Base-by-base conservation (phyloP, 1,140 invertebrate genomes). In the Chionoecetes opilio region DNA sequence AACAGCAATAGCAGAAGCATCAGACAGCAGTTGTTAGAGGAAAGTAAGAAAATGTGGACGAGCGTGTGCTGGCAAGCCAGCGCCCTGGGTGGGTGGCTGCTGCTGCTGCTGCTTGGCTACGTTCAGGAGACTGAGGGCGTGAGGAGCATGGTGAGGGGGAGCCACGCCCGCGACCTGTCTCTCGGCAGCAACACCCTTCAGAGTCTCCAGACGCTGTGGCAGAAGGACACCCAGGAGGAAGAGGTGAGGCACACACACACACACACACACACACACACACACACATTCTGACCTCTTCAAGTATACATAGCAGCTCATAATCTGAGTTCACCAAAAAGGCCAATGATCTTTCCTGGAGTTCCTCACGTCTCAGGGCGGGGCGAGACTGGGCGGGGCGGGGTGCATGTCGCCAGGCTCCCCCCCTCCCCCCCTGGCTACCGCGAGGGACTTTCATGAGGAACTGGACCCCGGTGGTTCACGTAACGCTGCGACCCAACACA, bases 211-310 rank as follows among this genome's bases (percentile, higher is more conserved):
- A 94, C 53, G n/a, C 75, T 82, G 87, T 94, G 93, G 93, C 31
- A 94, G 34, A 94, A 89, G 35, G 93, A 94, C 86, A 90, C 53
- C 35, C 93, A 90, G 93, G 93, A 94, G 87, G 87, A 89, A 3
- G 93, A 94, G 87, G 93, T 94, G 46, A 94, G 93, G 6, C n/a
- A 6, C 41, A 35, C 63, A 75, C 63, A 75, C 63, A 75, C 63
- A 75, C 63, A 75, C 63, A 75, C 63, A 75, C 63, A 75, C 63
- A 75, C 63, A 75, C 63, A 26, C 21, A n/a, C 21, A 9, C 21
- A 75, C 53, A 21, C 53, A 75, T 21, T 11, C 53, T 3, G n/a
- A n/a, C n/a, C n/a, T n/a, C n/a, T 11, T 75, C 53, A 2, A 46
- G 5, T 46, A 46, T 46, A 46, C 41, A 46, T 17, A 53, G 26